These are phyloP conservation scores for Cebus imitator DNA, from an alignment of 2,113 vertebrate species.

Conservation along the genomic window DNA sequence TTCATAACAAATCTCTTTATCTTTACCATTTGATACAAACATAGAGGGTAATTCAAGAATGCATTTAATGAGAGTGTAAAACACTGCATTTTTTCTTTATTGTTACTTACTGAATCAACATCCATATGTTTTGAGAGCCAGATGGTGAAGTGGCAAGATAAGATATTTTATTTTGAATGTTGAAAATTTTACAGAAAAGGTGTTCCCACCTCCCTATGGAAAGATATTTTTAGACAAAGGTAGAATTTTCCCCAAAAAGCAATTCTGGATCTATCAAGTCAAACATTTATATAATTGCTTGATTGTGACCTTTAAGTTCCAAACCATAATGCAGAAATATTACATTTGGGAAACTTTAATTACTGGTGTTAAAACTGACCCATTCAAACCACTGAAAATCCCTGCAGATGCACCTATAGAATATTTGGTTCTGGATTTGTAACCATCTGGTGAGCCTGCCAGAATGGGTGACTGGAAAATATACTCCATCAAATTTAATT, in stretches of 20 bases:
- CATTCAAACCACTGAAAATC: neutral
- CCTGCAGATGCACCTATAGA: neutral
- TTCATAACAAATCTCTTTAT: neutral
- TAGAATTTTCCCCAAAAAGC: neutral
- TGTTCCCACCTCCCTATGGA: neutral
- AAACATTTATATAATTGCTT: neutral
- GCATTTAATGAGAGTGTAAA: neutral
- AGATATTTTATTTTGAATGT: neutral
- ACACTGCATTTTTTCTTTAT: neutral
- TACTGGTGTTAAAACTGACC: neutral
- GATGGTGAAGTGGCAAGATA: neutral
- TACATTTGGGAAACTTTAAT: neutral
- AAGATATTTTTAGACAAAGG: neutral
- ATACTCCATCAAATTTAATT: neutral
- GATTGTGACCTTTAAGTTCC: neutral
- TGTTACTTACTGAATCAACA: neutral
- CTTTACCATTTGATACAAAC: neutral
- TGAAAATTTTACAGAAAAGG: neutral
- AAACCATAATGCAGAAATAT: neutral
- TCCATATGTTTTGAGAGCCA: neutral
- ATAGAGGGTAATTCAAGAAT: neutral
- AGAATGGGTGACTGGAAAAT: neutral
- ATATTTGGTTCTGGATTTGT: neutral
- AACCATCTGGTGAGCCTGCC: neutral
- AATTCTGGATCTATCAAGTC: neutral